phyloP scores from a whole-genome alignment of 2,797 vertebrate species.

The Dryobates pubescens region DNA sequence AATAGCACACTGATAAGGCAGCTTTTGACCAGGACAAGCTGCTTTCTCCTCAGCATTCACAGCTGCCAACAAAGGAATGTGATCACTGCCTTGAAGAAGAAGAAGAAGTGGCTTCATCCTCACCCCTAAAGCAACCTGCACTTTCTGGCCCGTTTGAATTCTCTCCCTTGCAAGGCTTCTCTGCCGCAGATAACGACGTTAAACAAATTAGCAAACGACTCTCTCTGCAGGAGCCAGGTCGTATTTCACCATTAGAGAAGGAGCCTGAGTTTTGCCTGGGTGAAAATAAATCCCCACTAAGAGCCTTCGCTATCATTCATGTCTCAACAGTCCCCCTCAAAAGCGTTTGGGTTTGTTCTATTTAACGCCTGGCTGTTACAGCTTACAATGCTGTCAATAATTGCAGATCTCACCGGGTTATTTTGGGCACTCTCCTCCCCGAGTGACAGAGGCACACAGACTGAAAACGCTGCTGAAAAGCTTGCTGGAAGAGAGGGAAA shows the following conservation, averaged over 20 bases:
- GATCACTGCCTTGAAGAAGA: neutral
- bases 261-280: constrained; percentile 38
- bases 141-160: constrained; percentile 4
- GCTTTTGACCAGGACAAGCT: neutral
- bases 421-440: constrained; percentile 37
- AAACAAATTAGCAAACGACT: constrained; percentile 68
- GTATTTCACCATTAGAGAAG: constrained; percentile 62
- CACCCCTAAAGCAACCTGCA: neutral
- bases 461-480: constrained; percentile 35
- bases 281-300: constrained; percentile 55
- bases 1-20: neutral
- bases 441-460: constrained; percentile 52
- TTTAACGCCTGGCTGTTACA: constrained; percentile 26
- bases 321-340: constrained; percentile 53
- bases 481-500: constrained; percentile 41
- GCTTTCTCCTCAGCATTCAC: neutral
- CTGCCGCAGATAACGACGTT: constrained; percentile 12
- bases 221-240: constrained; percentile 49
- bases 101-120: constrained; percentile 19
- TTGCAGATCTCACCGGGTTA: constrained; percentile 48
- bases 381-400: constrained; percentile 55
- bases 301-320: constrained; percentile 27
- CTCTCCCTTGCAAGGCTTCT: constrained; percentile 20
- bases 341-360: constrained; percentile 50
- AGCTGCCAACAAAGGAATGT: neutral